These are phyloP conservation scores for Dinomys branickii DNA, from an alignment of 2,113 vertebrate genomes.

Conservation along the genomic window DNA sequence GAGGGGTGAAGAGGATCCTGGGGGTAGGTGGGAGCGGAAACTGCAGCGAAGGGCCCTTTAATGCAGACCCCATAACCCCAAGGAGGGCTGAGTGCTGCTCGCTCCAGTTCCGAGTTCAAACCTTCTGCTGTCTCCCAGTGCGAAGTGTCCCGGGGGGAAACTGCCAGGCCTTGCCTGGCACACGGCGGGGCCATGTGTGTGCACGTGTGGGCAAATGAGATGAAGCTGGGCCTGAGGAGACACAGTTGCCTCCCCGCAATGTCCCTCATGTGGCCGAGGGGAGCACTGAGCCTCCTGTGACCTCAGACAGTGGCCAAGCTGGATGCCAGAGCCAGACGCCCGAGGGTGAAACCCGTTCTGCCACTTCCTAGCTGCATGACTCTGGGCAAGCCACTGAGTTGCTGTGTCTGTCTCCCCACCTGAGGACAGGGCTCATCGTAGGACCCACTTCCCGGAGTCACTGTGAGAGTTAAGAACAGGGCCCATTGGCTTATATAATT, in stretches of 20 bases:
- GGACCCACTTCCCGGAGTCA: not conserved
- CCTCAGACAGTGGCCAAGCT: not conserved
- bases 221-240: not conserved
- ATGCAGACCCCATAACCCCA: not conserved
- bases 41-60: not conserved
- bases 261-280: not conserved
- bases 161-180: not conserved
- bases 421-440: not conserved
- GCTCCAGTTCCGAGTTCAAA: not conserved
- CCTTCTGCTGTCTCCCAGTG: not conserved
- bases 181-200: not conserved
- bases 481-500: not conserved
- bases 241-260: not conserved
- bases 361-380: not conserved
- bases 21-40: not conserved
- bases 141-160: not conserved
- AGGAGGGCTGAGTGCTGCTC: not conserved
- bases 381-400: not conserved
- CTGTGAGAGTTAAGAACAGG: not conserved
- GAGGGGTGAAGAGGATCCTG: not conserved
- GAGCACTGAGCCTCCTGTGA: not conserved
- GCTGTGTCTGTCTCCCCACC: not conserved
- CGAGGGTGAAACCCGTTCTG: not conserved
- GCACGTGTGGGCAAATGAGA: not conserved
- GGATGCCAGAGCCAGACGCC: not conserved